Conservation (phyloP, 92 coral and sea anemone species). For the Zoanthus gigantus region DNA sequence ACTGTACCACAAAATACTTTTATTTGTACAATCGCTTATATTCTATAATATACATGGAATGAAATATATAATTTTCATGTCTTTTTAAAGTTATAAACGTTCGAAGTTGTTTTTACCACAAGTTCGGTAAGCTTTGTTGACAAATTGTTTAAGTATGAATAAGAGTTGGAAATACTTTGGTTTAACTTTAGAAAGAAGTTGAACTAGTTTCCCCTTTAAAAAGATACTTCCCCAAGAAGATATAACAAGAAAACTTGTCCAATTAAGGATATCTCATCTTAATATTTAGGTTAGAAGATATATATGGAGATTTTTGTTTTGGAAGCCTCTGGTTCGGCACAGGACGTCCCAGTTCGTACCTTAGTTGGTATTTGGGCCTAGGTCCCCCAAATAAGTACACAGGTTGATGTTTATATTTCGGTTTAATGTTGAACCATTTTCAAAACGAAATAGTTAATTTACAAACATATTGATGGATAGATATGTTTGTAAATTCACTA, state of each 20-base stretch:
- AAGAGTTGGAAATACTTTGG: background rate
- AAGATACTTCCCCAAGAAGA: background rate
- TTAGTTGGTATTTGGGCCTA: too few species aligned
- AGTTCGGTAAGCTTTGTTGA: background rate
- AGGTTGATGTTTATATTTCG: too few species aligned
- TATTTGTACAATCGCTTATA: background rate
- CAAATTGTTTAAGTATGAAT: background rate
- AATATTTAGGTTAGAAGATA: too few species aligned
- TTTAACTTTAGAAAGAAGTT: background rate
- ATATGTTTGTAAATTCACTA: too few species aligned
- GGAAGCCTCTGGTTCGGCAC: too few species aligned
- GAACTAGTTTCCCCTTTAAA: background rate
- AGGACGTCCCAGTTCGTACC: too few species aligned
- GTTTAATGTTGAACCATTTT: too few species aligned
- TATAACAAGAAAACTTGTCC: background rate
- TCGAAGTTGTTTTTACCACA: background rate
- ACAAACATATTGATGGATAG: too few species aligned
- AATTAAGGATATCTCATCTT: too few species aligned
- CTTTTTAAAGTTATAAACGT: background rate
- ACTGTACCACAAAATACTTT: slow-evolving; percentile 37
- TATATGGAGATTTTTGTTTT: too few species aligned
- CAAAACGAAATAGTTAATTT: too few species aligned
- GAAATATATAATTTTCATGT: slow-evolving; percentile 23
- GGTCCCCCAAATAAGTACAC: too few species aligned
- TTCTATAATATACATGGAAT: slow-evolving; percentile 27